Conservation (phyloP, 2,113 vertebrate species). For the Eudorcas thomsonii region DNA sequence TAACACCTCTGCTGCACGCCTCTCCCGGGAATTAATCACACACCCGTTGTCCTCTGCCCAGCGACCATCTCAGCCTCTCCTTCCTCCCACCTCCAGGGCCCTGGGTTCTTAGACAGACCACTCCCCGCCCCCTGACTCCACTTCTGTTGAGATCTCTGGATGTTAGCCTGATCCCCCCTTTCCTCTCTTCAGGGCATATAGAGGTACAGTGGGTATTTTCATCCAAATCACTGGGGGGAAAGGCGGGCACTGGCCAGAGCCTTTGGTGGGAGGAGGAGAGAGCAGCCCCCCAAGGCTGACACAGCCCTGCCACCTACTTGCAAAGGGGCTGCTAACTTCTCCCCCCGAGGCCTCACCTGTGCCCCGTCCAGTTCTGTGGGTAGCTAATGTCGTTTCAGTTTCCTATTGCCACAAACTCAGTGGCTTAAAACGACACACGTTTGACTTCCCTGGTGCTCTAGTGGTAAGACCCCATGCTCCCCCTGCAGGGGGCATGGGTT, state of each 20-base stretch:
- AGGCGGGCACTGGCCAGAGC: neutral
- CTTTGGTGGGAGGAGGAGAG: neutral
- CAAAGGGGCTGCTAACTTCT: neutral
- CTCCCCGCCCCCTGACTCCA: fast-evolving
- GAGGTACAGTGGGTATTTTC: neutral
- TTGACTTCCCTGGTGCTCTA: neutral
- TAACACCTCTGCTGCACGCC: neutral
- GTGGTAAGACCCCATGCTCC: neutral
- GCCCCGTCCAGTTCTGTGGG: neutral
- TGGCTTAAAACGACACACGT: neutral
- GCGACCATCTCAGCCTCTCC: neutral
- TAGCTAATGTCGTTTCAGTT: neutral
- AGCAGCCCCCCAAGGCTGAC: neutral
- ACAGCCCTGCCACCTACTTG: neutral
- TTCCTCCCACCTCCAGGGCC: fast-evolving
- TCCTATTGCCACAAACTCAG: neutral
- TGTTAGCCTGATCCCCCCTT: fast-evolving
- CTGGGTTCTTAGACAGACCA: neutral
- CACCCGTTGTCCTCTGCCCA: neutral
- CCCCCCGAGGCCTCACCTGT: neutral
- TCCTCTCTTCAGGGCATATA: neutral
- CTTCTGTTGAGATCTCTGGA: neutral
- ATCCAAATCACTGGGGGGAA: neutral
- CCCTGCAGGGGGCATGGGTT: neutral
- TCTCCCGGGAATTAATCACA: fast-evolving